Base-by-base conservation (phyloP, 1,140 invertebrate species). In the Lepidostoma basale region DNA sequence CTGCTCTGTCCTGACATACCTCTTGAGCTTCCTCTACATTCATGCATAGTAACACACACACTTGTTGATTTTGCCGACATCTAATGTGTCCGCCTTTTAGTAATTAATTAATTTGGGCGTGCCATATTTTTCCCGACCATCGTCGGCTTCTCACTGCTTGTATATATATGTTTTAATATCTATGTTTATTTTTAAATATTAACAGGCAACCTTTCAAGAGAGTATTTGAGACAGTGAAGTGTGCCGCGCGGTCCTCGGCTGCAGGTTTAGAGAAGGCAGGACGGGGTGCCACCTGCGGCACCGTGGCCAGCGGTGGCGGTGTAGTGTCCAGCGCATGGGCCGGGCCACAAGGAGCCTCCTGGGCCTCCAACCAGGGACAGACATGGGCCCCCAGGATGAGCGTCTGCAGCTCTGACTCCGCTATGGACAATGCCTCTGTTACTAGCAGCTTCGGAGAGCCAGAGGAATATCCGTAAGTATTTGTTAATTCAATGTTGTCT, bases 191-290 rank as follows among this genome's bases (percentile, higher is more conserved):
- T 42, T 60, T 60, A n/a, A n/a, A n/a, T 22, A 58, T 69, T 81
- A 77, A 0, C 78, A 90, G 88, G 54, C 88, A 90, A 65, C 86
- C 89, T 39, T 92, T 90, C 79, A 90, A 90, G 71, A 90, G 89
- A 77, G 93, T 88, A 45, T 94, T 95, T 76, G 92, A 94, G 73
- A 94, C 92, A 3, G 92, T 94, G 26, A 85, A 90, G 52, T 92
- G 88, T 75, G 91, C 89, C 14, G 89, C 88, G 8, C 85, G 88
- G 45, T 86, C 84, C 74, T 87, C 89, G 12, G 82, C 85, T 36
- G 75, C 39, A 8, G 65, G 39, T 10, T 73, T 75, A 36, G 79
- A 72, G 10, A 62, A 49, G 12, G 18, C 62, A 8, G 28, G 22
- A n/a, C 62, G 62, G 5, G 45, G 28, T 8, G 39, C 58, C 23